Evolutionary conservation across 92 coral and sea anemone species (phyloP), one percentile per base, ranked within the genome.

Genomic region (Umimayanthus chanpuru): DNA sequence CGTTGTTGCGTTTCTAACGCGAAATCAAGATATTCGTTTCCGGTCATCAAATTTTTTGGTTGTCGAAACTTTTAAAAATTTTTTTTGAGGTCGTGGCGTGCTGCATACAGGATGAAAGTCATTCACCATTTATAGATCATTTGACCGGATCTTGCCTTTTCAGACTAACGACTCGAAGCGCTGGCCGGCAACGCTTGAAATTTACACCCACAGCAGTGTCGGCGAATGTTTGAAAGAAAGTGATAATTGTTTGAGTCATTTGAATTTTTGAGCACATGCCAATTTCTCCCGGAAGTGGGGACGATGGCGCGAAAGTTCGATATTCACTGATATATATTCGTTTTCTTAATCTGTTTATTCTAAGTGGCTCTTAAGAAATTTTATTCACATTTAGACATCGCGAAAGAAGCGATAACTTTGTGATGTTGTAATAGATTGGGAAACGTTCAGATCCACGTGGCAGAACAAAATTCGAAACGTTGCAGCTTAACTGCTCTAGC

Each of bases 381-480:
- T 26, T 40, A 14, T 68, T 77, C 30, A 67, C 50, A 12, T 47
- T 43, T 29, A 15, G 4, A 65, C 14, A 43, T 70, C 26, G 18
- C 20, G 43, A 70, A 23, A 11, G 32, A 83, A 7, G 68, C 25
- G 78, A 83, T 44, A 21, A 25, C 43, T 68, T 12, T 23, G 43
- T 18, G 66, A 47, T 78, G 90, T 88, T 93, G 93, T 91, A 93
- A 90, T 94, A 91, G 91, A 66, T 85, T 91, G 41, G 36, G 88
- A 89, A 86, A 89, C 92, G 92, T 89, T 80, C 84, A 86, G 86
- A 90, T 81, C 90, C 98, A 94, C 98, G 98, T 94, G 98, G 95
- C 98, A 94, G 44, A 84, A 25, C 53, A 74, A 89, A 86, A 83
- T 93, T 76, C 85, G 81, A 86, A 89, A 93, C 98, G 98, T 93